A percentile compares a stretch with the other conserved stretches of the same genome.
Conservation (phyloP, 2,797 vertebrate genomes). For the Poeciliopsis presidionis region DNA sequence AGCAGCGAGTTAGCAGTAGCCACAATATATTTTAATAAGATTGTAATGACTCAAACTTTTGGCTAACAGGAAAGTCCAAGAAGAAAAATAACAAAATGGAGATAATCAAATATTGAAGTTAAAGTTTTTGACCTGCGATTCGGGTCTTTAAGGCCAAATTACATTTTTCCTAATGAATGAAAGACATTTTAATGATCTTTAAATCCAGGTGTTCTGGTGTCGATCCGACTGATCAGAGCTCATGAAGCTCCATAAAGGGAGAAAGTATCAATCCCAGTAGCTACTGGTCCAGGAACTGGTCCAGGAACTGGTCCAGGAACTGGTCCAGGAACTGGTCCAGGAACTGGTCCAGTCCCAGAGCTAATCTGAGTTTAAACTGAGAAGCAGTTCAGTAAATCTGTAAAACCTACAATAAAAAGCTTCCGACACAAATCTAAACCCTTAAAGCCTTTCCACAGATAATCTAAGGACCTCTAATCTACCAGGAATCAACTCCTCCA, state of each 20-base stretch:
- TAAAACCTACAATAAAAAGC: not conserved
- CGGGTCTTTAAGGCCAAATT: rapidly evolving
- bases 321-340: not conserved
- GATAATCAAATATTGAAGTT: no score
- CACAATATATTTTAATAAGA: rapidly evolving
- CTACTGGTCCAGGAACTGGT: not conserved
- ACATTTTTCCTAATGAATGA: not conserved
- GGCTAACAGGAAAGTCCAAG: no score
- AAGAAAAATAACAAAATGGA: no score
- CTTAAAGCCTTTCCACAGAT: not conserved
- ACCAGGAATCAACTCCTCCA: not conserved
- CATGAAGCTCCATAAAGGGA: not conserved
- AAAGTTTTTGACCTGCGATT: not conserved
- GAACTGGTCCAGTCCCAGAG: not conserved
- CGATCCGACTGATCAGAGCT: not conserved
- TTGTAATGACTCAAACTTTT: no score
- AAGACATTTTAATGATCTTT: not conserved
- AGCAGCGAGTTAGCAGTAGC: no score
- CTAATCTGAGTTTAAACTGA: not conserved
- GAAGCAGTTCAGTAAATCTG: not conserved
- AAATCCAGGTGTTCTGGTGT: not conserved
- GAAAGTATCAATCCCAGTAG: not conserved
- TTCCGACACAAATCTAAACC: slow-evolving; percentile 2
- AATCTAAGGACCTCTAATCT: not conserved
- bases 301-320: not conserved